These are phyloP conservation scores for Boleophthalmus pectinirostris DNA, from an alignment of 2,113 vertebrate species.

Conservation along the genomic window DNA sequence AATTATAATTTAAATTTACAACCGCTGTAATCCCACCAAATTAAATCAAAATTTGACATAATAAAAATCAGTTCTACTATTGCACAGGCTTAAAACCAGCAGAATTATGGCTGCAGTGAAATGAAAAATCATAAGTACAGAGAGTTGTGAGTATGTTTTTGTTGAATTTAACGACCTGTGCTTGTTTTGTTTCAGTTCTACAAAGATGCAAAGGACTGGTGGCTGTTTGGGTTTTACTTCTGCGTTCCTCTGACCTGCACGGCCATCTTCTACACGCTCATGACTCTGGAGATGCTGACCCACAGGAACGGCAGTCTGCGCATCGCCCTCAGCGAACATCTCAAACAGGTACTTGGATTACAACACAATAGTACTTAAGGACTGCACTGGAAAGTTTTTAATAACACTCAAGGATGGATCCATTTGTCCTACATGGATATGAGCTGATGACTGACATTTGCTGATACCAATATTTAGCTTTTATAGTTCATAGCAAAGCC, in stretches of 20 bases:
- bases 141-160: background rate
- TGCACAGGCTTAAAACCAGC: too few relatives aligned
- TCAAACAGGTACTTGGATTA: constrained; percentile 92
- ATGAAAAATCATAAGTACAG: background rate
- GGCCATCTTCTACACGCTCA: constrained; percentile 91
- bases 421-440: too few relatives aligned
- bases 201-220: constrained; percentile 89
- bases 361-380: background rate
- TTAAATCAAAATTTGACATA: too few relatives aligned
- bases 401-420: too few relatives aligned
- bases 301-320: constrained; percentile 92
- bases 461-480: too few relatives aligned
- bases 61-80: too few relatives aligned
- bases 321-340: constrained; percentile 95
- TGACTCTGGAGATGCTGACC: constrained; percentile 97
- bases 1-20: too few relatives aligned
- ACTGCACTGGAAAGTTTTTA: background rate
- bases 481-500: too few relatives aligned
- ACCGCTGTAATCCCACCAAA: too few relatives aligned
- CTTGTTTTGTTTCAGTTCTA: constrained; percentile 80
- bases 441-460: too few relatives aligned
- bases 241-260: constrained; percentile 91
- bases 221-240: constrained; percentile 97
- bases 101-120: too few relatives aligned
- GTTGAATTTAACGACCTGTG: background rate